Conservation (phyloP, 1,140 invertebrate genomes). For the Orius insidiosus region DNA sequence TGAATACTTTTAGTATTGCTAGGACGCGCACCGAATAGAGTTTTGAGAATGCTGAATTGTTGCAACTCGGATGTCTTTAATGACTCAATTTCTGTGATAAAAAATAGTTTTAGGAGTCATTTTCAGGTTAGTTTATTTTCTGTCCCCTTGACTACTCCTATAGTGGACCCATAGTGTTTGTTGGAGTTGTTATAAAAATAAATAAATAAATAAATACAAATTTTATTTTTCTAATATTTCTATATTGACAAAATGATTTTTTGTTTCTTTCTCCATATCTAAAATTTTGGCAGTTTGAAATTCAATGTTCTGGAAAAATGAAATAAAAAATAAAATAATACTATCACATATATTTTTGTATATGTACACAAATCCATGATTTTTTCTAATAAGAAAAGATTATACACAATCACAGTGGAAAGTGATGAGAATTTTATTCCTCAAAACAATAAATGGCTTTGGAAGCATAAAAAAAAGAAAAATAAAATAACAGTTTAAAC, state of each 20-base stretch:
- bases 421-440: slow-evolving; percentile 16
- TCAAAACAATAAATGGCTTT: slow-evolving; percentile 13
- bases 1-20: too few species aligned
- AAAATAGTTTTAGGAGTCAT: too few species aligned
- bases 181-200: too few species aligned
- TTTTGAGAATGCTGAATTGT: too few species aligned
- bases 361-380: neutral
- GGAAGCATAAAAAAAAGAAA: slow-evolving; percentile 13
- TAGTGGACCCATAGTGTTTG: too few species aligned
- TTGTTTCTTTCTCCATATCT: neutral
- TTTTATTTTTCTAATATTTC: slow-evolving; percentile 2
- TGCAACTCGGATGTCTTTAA: too few species aligned
- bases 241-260: neutral
- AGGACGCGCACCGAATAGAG: too few species aligned
- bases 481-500: slow-evolving; percentile 7
- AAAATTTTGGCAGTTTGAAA: slow-evolving; percentile 6
- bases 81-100: too few species aligned
- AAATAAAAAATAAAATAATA: slow-evolving; percentile 1
- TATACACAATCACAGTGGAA: slow-evolving; percentile 11
- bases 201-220: too few species aligned
- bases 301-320: too few species aligned
- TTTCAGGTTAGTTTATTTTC: too few species aligned
- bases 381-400: neutral
- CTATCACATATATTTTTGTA: slow-evolving; percentile 1
- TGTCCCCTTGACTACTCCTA: too few species aligned